Evolutionary conservation across 2,888 invertebrate species (phyloP).

Genomic region (Carabus problematicus): DNA sequence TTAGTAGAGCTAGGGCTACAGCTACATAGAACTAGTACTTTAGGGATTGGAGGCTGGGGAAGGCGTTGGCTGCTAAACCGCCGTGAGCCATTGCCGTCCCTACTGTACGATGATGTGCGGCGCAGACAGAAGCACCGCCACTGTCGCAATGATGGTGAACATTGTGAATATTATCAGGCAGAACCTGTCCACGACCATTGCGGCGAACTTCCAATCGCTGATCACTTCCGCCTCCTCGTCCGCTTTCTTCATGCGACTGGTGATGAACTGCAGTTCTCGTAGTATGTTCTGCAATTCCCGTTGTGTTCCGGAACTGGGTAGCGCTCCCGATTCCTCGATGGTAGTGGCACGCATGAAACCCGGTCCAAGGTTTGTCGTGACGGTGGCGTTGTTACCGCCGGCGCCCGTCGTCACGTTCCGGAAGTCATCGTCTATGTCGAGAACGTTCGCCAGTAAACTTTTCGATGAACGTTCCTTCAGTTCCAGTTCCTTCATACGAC

Average conservation of each 20-base stretch:
- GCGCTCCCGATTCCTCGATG: conserved; percentile 68
- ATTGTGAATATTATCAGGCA: conserved; percentile 95
- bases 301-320: conserved; percentile 68
- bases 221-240: conserved; percentile 93
- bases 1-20: conserved; percentile 1
- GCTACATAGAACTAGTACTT: conserved; percentile 23
- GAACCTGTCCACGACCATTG: conserved; percentile 97
- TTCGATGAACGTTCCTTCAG: conserved; percentile 93
- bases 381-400: conserved; percentile 62
- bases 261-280: conserved; percentile 93
- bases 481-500: conserved; percentile 91
- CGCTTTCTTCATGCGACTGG: conserved; percentile 90
- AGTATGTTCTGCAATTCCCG: conserved; percentile 90
- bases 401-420: conserved; percentile 75
- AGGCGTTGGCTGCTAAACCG: not conserved
- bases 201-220: conserved; percentile 98
- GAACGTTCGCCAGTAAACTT: conserved; percentile 91
- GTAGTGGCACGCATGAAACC: conserved; percentile 79
- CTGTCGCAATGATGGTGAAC: conserved; percentile 92
- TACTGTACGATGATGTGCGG: conserved; percentile 96
- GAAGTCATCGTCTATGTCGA: conserved; percentile 96
- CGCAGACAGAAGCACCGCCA: conserved; percentile 88
- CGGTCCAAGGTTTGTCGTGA: conserved; percentile 55
- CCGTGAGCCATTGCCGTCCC: conserved; percentile 48
- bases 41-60: conserved; percentile 18